Conservation (phyloP, 2,113 vertebrate species). For the Tor tambroides region DNA sequence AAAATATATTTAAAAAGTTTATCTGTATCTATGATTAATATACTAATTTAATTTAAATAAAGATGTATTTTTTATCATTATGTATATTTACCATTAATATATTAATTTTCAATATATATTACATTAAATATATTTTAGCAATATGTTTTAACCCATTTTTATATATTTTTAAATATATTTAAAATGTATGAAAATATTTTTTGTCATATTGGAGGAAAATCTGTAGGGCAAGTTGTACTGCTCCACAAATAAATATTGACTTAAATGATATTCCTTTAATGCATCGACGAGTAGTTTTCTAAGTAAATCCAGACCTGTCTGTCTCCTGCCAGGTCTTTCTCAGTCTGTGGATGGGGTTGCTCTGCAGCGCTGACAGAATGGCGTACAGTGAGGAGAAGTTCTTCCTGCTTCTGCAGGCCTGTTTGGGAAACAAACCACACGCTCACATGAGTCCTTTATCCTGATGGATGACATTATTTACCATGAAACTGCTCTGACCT, state of each 20-base stretch:
- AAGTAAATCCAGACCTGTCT: conserved; percentile 76
- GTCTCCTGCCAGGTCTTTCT: conserved; percentile 87
- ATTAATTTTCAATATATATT: background rate
- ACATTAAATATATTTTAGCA: background rate
- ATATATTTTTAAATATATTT: background rate
- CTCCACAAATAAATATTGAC: background rate
- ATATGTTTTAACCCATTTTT: background rate
- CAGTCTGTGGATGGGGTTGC: conserved; percentile 87
- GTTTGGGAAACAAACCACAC: conserved; percentile 33
- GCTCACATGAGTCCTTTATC: background rate
- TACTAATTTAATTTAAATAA: too few relatives aligned
- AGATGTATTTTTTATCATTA: background rate
- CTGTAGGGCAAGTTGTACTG: background rate
- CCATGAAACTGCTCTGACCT: conserved; percentile 72
- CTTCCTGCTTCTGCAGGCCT: conserved; percentile 86
- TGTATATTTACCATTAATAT: background rate
- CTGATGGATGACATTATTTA: background rate
- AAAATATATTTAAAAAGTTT: background rate
- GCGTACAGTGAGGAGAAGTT: conserved; percentile 91
- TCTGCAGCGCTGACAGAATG: conserved; percentile 86
- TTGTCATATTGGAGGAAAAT: background rate
- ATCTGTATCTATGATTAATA: too few relatives aligned
- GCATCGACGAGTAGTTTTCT: background rate
- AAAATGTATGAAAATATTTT: background rate
- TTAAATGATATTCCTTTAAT: background rate